A percentile compares a stretch with the other conserved stretches of the same genome.
Conservation (phyloP, 2,888 invertebrate genomes). For the Mimachlamys varia region DNA sequence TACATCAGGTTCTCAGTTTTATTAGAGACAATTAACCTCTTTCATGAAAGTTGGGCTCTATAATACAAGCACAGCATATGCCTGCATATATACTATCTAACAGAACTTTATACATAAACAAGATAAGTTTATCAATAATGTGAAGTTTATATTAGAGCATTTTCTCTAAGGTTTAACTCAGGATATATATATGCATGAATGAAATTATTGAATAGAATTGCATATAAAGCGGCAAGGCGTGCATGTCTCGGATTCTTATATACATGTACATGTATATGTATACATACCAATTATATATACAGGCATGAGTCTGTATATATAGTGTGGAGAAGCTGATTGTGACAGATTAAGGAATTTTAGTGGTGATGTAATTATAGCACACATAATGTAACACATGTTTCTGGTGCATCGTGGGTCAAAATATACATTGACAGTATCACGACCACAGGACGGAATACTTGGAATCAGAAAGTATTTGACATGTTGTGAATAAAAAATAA, state of each 20-base stretch:
- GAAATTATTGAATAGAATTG: neutral
- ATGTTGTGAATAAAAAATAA: neutral
- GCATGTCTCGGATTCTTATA: too few species aligned
- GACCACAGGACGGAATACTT: neutral
- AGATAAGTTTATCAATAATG: neutral
- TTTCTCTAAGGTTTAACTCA: neutral
- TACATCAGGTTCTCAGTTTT: neutral
- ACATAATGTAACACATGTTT: neutral
- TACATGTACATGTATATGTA: too few species aligned
- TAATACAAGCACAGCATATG: neutral
- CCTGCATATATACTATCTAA: neutral
- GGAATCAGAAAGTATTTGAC: neutral
- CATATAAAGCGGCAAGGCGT: neutral
- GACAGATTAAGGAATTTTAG: neutral
- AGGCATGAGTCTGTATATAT: too few species aligned
- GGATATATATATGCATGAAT: neutral
- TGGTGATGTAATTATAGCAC: constrained; percentile 1
- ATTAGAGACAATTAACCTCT: neutral
- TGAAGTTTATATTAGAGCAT: neutral
- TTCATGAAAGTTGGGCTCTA: neutral
- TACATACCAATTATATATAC: too few species aligned
- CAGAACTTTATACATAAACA: neutral
- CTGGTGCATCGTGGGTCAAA: neutral
- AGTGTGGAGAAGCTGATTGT: too few species aligned
- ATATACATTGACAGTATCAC: neutral